phyloP scores from a whole-genome alignment of 2,888 invertebrate species.

The Hypomecis atomaria region DNA sequence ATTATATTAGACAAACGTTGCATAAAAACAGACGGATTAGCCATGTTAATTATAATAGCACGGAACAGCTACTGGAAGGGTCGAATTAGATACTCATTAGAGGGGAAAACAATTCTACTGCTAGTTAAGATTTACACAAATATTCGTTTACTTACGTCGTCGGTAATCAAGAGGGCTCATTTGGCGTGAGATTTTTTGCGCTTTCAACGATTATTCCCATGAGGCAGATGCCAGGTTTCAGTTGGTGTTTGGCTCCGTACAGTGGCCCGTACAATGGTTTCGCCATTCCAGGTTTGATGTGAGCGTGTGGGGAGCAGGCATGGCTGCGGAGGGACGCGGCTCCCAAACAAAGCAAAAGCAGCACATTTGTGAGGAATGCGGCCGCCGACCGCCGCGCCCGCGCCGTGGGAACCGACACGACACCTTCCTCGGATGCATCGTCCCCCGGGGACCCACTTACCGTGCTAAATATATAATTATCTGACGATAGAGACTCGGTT shows the following conservation, averaged over 20 bases:
- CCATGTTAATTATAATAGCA: slow-evolving; percentile 5
- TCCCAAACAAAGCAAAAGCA: slow-evolving; percentile 31
- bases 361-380: slow-evolving; percentile 41
- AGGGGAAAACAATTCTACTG: slow-evolving; percentile 15
- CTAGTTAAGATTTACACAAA: slow-evolving; percentile 4
- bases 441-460: slow-evolving; percentile 15
- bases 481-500: too few relatives aligned
- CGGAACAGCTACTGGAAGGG: neutral
- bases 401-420: slow-evolving; percentile 49
- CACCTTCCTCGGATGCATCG: slow-evolving; percentile 23
- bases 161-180: neutral
- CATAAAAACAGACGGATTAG: slow-evolving; percentile 7
- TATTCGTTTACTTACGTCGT: neutral
- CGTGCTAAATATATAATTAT: neutral
- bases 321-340: neutral
- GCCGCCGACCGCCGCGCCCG: slow-evolving; percentile 35
- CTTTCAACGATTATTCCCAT: neutral
- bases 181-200: neutral
- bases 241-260: too few relatives aligned
- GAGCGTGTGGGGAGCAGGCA: too few relatives aligned
- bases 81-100: slow-evolving; percentile 3
- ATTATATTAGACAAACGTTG: slow-evolving; percentile 9
- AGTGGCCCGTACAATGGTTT: neutral
- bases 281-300: neutral
- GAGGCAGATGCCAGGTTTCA: neutral